Percentiles rank a stretch among this genome's conserved stretches.
These are phyloP conservation scores for Keiferia lycopersicella DNA, from an alignment of 2,888 invertebrate genomes.

Conservation along the genomic window DNA sequence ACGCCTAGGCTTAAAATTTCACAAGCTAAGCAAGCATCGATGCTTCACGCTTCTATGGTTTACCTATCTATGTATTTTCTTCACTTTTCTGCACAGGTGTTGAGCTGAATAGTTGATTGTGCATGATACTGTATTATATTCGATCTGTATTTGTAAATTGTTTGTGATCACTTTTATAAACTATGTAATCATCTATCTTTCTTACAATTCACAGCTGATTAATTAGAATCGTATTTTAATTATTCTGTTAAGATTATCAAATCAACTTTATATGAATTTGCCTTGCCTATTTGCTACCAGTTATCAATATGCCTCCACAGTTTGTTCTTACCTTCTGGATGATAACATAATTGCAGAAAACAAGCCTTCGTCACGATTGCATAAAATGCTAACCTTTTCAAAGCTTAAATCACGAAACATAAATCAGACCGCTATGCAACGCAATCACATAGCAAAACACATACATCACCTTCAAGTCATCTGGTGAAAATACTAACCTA, in stretches of 20 bases:
- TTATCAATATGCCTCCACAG: neutral
- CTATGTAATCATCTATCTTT: neutral
- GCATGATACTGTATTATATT: constrained; percentile 50
- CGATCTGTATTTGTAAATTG: neutral
- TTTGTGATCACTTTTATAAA: neutral
- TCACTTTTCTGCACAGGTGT: constrained; percentile 37
- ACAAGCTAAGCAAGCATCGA: constrained; percentile 47
- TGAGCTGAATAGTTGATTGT: constrained; percentile 49
- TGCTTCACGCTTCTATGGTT: constrained; percentile 59
- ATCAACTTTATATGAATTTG: neutral
- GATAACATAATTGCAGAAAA: too few relatives aligned
- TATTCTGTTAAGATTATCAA: neutral
- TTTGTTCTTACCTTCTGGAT: too few relatives aligned
- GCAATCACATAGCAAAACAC: constrained; percentile 32
- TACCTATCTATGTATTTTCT: constrained; percentile 2
- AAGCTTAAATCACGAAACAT: constrained; percentile 19
- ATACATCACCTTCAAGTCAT: constrained; percentile 27
- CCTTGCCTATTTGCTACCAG: constrained; percentile 28
- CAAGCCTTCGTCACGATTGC: too few relatives aligned
- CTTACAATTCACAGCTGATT: constrained; percentile 1
- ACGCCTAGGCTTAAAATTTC: constrained; percentile 54
- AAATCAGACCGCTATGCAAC: constrained; percentile 29
- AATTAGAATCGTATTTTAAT: neutral
- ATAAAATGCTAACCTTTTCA: neutral
- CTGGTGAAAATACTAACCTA: constrained; percentile 9